phyloP scores from a whole-genome alignment of 2,797 vertebrate species.

The Lacerta viridis region DNA sequence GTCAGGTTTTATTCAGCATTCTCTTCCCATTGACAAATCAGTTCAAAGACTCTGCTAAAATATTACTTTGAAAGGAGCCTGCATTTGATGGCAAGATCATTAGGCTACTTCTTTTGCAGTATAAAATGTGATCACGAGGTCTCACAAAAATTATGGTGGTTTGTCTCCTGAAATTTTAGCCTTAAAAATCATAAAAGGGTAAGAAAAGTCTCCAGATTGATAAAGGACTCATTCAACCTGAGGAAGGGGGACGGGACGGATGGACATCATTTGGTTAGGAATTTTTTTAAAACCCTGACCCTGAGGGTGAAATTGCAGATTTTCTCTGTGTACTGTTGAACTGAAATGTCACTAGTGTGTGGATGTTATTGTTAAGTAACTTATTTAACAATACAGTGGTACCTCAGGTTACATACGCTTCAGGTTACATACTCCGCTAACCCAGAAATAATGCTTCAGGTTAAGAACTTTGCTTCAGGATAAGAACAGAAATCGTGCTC shows the following conservation, averaged over 20 bases:
- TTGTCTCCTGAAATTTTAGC: slow-evolving; percentile 60
- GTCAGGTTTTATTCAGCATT: slow-evolving; percentile 61
- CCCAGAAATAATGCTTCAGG: too few species aligned
- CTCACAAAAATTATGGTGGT: slow-evolving; percentile 32
- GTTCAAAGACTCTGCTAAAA: slow-evolving; percentile 61
- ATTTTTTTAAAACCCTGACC: slow-evolving; percentile 12
- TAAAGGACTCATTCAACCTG: not conserved
- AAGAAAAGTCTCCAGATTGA: slow-evolving; percentile 24
- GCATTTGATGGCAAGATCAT: slow-evolving; percentile 25
- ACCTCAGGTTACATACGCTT: too few species aligned
- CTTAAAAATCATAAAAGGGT: slow-evolving; percentile 37
- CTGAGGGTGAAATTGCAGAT: slow-evolving; percentile 6
- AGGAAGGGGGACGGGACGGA: not conserved
- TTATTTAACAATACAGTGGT: not conserved
- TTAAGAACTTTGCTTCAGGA: too few species aligned
- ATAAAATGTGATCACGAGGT: slow-evolving; percentile 28
- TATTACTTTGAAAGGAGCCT: slow-evolving; percentile 58
- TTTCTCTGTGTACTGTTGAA: not conserved
- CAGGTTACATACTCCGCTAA: too few species aligned
- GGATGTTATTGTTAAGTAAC: not conserved
- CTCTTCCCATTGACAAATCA: slow-evolving; percentile 53
- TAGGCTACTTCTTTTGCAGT: slow-evolving; percentile 54
- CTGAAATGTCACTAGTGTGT: not conserved
- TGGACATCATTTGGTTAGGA: not conserved
- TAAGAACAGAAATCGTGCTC: too few species aligned